Conservation (phyloP, 2,113 vertebrate species). For the Etheostoma spectabile region DNA sequence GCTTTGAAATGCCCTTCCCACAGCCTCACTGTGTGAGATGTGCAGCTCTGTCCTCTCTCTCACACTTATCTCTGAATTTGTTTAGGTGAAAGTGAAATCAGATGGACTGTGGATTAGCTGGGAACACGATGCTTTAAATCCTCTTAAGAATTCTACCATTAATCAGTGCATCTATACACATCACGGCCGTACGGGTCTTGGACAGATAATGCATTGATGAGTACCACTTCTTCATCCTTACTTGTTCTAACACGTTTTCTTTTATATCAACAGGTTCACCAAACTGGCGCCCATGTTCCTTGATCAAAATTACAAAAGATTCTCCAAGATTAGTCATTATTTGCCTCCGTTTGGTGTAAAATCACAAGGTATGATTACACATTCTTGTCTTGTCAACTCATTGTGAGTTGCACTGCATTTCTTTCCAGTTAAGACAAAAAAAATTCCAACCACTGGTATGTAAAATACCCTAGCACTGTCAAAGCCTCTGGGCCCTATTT, state of each 20-base stretch:
- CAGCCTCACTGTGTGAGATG: background rate
- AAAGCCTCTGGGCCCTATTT: background rate
- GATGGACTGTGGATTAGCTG: slow-evolving; percentile 44
- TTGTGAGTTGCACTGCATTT: background rate
- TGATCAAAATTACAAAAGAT: slow-evolving; percentile 71
- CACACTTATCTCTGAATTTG: slow-evolving; percentile 15
- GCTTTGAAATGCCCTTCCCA: too few relatives aligned
- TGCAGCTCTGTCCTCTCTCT: slow-evolving; percentile 15
- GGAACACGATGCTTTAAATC: slow-evolving; percentile 61
- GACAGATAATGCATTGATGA: slow-evolving; percentile 1
- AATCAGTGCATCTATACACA: slow-evolving; percentile 38
- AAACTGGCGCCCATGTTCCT: slow-evolving; percentile 79
- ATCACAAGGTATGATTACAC: slow-evolving; percentile 71
- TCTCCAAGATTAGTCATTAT: slow-evolving; percentile 65
- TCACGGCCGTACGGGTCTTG: slow-evolving; percentile 23
- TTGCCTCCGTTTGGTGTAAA: slow-evolving; percentile 78
- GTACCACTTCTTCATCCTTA: slow-evolving; percentile 9
- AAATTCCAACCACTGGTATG: background rate
- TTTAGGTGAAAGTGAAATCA: slow-evolving; percentile 43
- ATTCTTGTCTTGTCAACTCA: background rate
- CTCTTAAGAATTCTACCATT: slow-evolving; percentile 38
- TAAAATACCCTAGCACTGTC: background rate
- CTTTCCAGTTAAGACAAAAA: too few relatives aligned
- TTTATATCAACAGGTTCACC: slow-evolving; percentile 64
- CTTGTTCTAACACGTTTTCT: slow-evolving; percentile 43